Evolutionary conservation across 2,113 vertebrate genomes (phyloP), one percentile per base, ranked within the genome.

Genomic region (Paralichthys olivaceus): DNA sequence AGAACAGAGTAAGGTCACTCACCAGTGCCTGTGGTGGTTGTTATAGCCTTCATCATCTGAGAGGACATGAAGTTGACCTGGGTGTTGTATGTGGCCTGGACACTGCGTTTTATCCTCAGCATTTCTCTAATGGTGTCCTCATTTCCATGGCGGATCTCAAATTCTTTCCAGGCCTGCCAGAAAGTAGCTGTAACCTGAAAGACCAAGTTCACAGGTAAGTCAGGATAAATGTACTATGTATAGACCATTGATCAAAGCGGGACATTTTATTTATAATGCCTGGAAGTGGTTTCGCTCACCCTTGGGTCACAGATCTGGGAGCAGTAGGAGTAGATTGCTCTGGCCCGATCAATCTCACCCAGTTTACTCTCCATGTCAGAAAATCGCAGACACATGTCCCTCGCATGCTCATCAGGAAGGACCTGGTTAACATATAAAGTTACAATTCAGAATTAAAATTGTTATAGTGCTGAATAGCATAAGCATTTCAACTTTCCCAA

Each of bases 1-100:
- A 2, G 1, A 53, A 20, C 47, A 53, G 8, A 53, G 22, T 9
- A 55, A 29, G 7, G 66, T 43, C 6, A 65, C 88, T 93, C 56
- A 96, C 96, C 92, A 0, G 96, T 96, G 67, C 96, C 96, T 0
- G 96, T 95, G 57, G 95, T 91, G 4, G 92, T 96, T 80, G 95
- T 94, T 1, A 94, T 96, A 81, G 96, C 96, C 83, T 96, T 96
- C 66, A 98, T 86, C 96, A 97, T 97, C 92, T 98, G 97, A 0
- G 97, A 96, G 63, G 96, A 95, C 95, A 98, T 98, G 89, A 98
- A 98, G 88, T 98, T 98, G 92, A 98, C 97, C 89, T 98, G 97
- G 0, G 97, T 98, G 90, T 98, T 98, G 91, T 98, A 98, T 0
- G 97, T 98, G 61, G 97, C 97, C 89, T 98, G 97, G 26, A 98